Conservation (phyloP, 2,797 vertebrate species). For the Sorex maritimensis region DNA sequence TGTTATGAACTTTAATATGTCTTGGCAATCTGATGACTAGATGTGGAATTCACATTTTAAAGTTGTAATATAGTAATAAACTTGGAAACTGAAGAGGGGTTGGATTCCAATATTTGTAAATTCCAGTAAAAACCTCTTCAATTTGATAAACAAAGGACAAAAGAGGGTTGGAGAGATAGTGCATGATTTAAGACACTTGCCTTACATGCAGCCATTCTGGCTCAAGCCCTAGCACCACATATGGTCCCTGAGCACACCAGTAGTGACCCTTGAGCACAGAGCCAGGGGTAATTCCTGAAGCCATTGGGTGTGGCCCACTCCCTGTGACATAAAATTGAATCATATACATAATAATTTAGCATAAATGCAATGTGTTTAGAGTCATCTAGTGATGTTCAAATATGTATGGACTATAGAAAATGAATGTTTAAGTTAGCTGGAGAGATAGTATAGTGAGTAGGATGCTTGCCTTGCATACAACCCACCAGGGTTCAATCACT, state of each 20-base stretch:
- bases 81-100: conserved; percentile 31
- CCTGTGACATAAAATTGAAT: conserved; percentile 15
- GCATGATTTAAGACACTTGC: too few relatives aligned
- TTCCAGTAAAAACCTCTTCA: not conserved
- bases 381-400: not conserved
- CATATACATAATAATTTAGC: conserved; percentile 5
- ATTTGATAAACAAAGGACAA: conserved; percentile 28
- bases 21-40: not conserved
- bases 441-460: not conserved
- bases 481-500: too few relatives aligned
- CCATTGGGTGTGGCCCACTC: too few relatives aligned
- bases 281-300: too few relatives aligned
- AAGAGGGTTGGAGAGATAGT: not conserved
- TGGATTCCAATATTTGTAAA: conserved; percentile 35
- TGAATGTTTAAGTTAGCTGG: not conserved
- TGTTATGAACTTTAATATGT: not conserved
- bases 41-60: not conserved
- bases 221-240: too few relatives aligned
- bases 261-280: too few relatives aligned
- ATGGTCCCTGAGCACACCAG: too few relatives aligned
- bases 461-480: too few relatives aligned
- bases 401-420: conserved; percentile 17
- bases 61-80: conserved; percentile 3
- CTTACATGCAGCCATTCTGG: too few relatives aligned
- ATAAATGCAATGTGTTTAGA: conserved; percentile 20